These are phyloP conservation scores for Brachionus sp. DNA, from an alignment of 1,140 invertebrate species.

Conservation along the genomic window DNA sequence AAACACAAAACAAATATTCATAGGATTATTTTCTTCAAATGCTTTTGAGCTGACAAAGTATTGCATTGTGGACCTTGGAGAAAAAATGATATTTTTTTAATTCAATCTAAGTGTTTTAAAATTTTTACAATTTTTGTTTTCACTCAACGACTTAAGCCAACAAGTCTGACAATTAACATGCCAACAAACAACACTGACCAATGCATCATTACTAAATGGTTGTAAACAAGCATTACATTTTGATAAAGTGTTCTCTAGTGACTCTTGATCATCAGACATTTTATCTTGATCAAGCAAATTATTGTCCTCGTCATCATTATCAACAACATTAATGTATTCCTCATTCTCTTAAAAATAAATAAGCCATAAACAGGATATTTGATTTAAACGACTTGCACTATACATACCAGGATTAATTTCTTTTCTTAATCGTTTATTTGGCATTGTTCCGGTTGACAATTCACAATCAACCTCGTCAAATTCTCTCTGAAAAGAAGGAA, in stretches of 20 bases:
- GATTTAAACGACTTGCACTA: neutral
- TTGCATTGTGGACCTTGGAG: neutral
- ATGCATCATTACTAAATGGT: slow-evolving; percentile 16
- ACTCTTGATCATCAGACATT: neutral
- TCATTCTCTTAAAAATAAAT: neutral
- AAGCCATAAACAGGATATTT: slow-evolving; percentile 23
- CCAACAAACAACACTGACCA: slow-evolving; percentile 21
- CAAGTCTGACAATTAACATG: slow-evolving; percentile 7
- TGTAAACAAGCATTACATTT: slow-evolving; percentile 15
- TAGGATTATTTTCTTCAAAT: slow-evolving; percentile 29
- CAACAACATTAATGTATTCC: slow-evolving; percentile 32
- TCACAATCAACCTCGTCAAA: slow-evolving; percentile 27
- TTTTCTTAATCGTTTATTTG: neutral
- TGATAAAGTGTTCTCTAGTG: slow-evolving; percentile 7
- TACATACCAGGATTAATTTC: slow-evolving; percentile 34
- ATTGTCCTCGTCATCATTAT: slow-evolving; percentile 12
- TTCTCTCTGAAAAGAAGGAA: slow-evolving; percentile 27
- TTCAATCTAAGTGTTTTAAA: neutral
- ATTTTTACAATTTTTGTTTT: slow-evolving; percentile 12
- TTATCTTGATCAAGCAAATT: slow-evolving; percentile 1
- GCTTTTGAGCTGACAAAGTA: neutral
- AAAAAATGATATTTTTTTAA: neutral
- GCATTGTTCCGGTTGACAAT: slow-evolving; percentile 18
- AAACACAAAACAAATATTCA: neutral
- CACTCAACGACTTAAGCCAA: neutral